Base-by-base conservation (phyloP, 2,113 vertebrate species). In the Pomatostomus ruficeps region DNA sequence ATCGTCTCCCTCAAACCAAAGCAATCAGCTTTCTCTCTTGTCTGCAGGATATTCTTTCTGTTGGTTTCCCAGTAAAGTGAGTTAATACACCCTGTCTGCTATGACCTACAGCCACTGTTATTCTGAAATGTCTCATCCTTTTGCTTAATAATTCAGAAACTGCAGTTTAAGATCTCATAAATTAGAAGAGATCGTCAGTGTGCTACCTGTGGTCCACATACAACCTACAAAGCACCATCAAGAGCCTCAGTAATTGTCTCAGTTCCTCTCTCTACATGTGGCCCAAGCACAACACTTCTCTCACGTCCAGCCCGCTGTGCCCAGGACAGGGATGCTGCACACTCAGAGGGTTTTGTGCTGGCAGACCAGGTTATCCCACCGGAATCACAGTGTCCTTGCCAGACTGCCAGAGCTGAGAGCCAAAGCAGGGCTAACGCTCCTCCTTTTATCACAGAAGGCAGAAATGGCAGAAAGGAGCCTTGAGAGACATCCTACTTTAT, bases 191-290 rank as follows among this genome's bases (percentile, higher is more conserved):
- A 26, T 7, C 38, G 67, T 79, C 38, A 42, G 1, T 0, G 29
- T 42, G 15, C 1, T 10, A 42, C 45, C 31, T 45, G 26, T 35
- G 36, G 28, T 28, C 33, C 36, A 33, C 20, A n/a, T 2, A 8
- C 9, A 62, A 38, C 8, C 63, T 46, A 43, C 43, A 59, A 54
- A 46, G 23, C 12, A 38, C 3, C 28, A 38, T 6, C 36, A 33
- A 62, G 25, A 75, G 10, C 67, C 45, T 61, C 36, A 14, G 15
- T 26, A 31, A 57, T 11, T 45, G 43, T 26, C 67, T 43, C 1
- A 1, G 11, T n/a, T 78, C 19, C 46, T 70, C 26, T 13, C 26
- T 42, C 67, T n/a, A 5, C 2, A 3, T 0, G 2, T 13, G 9
- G 22, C 22, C 48, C 36, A 54, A 54, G 35, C 22, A 54, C 1